Conservation (phyloP, 1,140 invertebrate genomes). For the Drosophila ogumai region DNA sequence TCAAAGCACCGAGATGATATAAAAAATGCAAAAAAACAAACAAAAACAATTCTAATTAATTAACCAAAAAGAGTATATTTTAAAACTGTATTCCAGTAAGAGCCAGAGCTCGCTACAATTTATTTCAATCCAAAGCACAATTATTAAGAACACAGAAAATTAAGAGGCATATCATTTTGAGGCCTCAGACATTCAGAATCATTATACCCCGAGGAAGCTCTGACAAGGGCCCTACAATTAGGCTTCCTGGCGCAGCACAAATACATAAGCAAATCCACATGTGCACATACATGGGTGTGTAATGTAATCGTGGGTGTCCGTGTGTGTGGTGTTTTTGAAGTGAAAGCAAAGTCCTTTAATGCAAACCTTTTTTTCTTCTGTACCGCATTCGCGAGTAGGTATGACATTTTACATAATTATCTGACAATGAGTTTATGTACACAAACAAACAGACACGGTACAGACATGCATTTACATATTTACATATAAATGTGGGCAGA, state of each 20-base stretch:
- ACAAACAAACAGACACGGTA: conserved; percentile 34
- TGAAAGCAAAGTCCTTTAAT: conserved; percentile 65
- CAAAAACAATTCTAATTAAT: too few species aligned
- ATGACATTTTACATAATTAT: conserved; percentile 80
- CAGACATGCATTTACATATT: conserved; percentile 23
- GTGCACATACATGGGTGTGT: background rate
- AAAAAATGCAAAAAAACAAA: background rate
- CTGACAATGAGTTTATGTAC: conserved; percentile 71
- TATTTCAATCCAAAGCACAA: background rate
- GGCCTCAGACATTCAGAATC: background rate
- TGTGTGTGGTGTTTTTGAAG: conserved; percentile 39
- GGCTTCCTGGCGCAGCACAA: conserved; percentile 26
- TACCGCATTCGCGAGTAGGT: conserved; percentile 13
- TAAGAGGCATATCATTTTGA: background rate
- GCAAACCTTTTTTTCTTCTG: conserved; percentile 41
- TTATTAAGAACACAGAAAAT: background rate
- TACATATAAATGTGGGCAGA: conserved; percentile 20
- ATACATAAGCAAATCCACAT: background rate
- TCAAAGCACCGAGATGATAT: background rate
- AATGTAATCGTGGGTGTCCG: conserved; percentile 38
- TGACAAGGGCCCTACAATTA: conserved; percentile 20
- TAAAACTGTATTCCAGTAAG: too few species aligned
- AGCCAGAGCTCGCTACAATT: background rate
- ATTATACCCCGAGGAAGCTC: conserved; percentile 19
- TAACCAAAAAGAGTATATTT: background rate